Base-by-base conservation (phyloP, 2,113 vertebrate species). In the Meles meles region DNA sequence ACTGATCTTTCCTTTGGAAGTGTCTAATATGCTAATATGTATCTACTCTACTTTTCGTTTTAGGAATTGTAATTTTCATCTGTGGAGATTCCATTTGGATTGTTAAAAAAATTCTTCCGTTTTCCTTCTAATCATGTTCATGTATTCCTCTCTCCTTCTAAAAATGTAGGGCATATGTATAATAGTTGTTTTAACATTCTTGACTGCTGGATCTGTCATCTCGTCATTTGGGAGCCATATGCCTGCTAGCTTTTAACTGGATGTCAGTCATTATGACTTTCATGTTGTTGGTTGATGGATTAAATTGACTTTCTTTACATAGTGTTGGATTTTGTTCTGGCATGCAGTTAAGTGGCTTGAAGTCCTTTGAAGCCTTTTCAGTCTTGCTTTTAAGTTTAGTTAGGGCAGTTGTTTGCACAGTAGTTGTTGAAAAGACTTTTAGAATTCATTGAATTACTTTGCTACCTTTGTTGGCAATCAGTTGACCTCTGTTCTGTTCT, bases 1-100 rank as follows among this genome's bases (percentile, higher is more conserved):
- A 86, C 71, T 81, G 25, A 59, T 86, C 42, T 86, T 86, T 97
- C 29, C 42, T 95, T 97, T 21, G 7, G 74, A 47, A 90, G 2
- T 49, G n/a, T 63, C 85, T 84, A 55, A 47, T 74, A 63, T 74
- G 13, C 29, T 82, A 90, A 57, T 82, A 55, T 49, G 39, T 90
- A 31, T 20, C 27, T 5, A 37, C n/a, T 82, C 72, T 39, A 6
- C 67, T 90, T 97, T 86, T 93, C 25, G 93, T 90, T 97, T 93
- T 6, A 89, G 25, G 18, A 61, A 72, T 71, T 86, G 5, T 59
- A 57, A 81, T 93, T 95, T 87, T 90, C 37, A 61, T 86, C 8
- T 80, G 15, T 57, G 61, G 18, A 72, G 37, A 61, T 89, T 77
- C 27, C 44, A 74, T 80, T 47, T 69, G 21, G 49, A 44, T 83